Evolutionary conservation across 2,113 vertebrate species (phyloP).

Genomic region (Aegithalos caudatus): DNA sequence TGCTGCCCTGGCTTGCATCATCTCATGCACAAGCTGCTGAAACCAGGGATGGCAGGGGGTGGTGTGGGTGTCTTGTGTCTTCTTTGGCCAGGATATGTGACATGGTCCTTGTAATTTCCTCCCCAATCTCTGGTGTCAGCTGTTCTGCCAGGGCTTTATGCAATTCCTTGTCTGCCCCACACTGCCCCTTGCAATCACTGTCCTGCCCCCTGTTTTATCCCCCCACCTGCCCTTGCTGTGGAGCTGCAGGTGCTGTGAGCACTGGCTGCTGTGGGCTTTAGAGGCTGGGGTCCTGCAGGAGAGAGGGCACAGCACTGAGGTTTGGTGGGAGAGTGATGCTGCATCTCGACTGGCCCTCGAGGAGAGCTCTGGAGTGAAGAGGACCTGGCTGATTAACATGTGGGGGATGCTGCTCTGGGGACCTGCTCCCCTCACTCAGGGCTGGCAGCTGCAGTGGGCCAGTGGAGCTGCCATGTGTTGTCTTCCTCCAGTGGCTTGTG

Average conservation of each 20-base stretch:
- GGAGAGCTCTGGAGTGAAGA: background rate
- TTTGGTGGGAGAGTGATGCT: background rate
- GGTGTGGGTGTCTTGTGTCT: background rate
- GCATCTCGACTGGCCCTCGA: background rate
- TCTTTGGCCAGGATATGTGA: background rate
- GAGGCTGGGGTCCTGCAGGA: background rate
- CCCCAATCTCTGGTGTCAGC: background rate
- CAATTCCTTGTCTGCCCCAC: background rate
- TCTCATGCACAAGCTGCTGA: background rate
- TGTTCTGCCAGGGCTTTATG: background rate
- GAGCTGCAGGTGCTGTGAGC: background rate
- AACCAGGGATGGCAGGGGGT: background rate
- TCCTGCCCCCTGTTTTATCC: background rate
- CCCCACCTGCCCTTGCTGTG: accelerated
- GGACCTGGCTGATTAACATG: background rate
- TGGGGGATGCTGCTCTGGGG: background rate
- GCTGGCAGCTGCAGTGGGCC: background rate
- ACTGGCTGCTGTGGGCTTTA: accelerated
- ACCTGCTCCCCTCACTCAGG: background rate
- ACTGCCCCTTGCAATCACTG: background rate
- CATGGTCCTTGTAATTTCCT: background rate
- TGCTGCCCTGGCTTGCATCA: background rate
- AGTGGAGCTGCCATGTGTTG: background rate
- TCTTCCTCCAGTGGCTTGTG: background rate
- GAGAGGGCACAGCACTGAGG: background rate